A percentile compares a stretch with the other conserved stretches of the same genome.
These are phyloP conservation scores for Hylaea fasciaria DNA, from an alignment of 2,888 invertebrate species.

Conservation along the genomic window DNA sequence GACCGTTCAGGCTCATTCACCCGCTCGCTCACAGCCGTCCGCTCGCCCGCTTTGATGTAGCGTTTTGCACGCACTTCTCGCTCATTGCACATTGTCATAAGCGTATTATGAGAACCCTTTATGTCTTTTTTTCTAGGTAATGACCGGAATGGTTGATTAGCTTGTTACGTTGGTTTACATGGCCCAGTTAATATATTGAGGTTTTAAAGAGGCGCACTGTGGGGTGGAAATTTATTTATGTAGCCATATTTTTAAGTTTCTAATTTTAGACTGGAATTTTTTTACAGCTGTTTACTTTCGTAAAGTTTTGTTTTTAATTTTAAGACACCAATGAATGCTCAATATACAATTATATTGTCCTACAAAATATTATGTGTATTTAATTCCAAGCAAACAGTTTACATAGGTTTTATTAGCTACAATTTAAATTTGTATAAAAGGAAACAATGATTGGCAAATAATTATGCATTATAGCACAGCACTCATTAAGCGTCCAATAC, in stretches of 20 bases:
- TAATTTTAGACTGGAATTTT: no score
- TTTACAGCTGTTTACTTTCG: no score
- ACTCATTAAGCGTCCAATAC: no score
- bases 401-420: no score
- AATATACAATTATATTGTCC: no score
- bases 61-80: slow-evolving; percentile 72
- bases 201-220: slow-evolving; percentile 7
- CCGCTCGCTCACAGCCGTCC: slow-evolving; percentile 49
- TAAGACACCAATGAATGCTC: no score
- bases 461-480: no score
- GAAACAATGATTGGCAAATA: no score
- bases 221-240: slow-evolving; percentile 1
- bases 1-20: slow-evolving; percentile 70
- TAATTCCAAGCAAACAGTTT: no score
- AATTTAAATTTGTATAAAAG: no score
- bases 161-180: slow-evolving; percentile 25
- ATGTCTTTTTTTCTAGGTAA: slow-evolving; percentile 41
- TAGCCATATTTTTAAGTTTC: not conserved
- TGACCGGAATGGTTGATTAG: slow-evolving; percentile 43
- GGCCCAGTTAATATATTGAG: slow-evolving; percentile 17
- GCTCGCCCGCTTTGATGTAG: slow-evolving; percentile 76
- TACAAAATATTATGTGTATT: no score
- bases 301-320: no score
- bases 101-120: slow-evolving; percentile 58
- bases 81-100: slow-evolving; percentile 64